These are phyloP conservation scores for Trissolcus japonicus DNA, from an alignment of 2,888 invertebrate genomes.

Conservation along the genomic window DNA sequence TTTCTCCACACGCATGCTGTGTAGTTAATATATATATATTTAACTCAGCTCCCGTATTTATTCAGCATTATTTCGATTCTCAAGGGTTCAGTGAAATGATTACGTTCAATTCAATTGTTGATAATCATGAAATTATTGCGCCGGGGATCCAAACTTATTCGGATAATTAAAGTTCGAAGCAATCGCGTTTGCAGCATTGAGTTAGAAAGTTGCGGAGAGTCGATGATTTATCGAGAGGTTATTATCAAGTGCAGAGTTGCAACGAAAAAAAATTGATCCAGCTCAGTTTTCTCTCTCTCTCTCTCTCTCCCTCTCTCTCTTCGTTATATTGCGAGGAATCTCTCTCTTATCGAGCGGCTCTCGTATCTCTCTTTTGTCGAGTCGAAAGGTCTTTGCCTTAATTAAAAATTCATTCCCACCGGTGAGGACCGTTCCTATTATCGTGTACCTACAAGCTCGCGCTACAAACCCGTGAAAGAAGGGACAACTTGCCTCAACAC, in stretches of 20 bases:
- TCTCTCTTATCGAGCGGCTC: slow-evolving; percentile 30
- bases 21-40: not conserved
- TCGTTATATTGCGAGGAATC: slow-evolving; percentile 17
- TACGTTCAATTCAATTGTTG: slow-evolving; percentile 3
- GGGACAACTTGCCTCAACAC: slow-evolving; percentile 44
- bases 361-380: slow-evolving; percentile 37
- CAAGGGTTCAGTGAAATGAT: not conserved
- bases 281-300: too few species aligned
- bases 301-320: too few species aligned
- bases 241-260: too few species aligned
- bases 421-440: slow-evolving; percentile 54
- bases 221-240: too few species aligned
- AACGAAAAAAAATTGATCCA: too few species aligned
- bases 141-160: not conserved
- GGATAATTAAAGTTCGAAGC: too few species aligned
- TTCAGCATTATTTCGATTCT: slow-evolving; percentile 19
- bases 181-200: too few species aligned
- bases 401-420: slow-evolving; percentile 62
- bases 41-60: slow-evolving; percentile 4
- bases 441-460: slow-evolving; percentile 33
- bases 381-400: slow-evolving; percentile 62
- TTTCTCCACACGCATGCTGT: not conserved
- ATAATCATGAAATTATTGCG: slow-evolving; percentile 9
- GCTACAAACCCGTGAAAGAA: slow-evolving; percentile 43
- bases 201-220: too few species aligned